Conservation (phyloP, 2,797 vertebrate species). For the Girardinus metallicus region DNA sequence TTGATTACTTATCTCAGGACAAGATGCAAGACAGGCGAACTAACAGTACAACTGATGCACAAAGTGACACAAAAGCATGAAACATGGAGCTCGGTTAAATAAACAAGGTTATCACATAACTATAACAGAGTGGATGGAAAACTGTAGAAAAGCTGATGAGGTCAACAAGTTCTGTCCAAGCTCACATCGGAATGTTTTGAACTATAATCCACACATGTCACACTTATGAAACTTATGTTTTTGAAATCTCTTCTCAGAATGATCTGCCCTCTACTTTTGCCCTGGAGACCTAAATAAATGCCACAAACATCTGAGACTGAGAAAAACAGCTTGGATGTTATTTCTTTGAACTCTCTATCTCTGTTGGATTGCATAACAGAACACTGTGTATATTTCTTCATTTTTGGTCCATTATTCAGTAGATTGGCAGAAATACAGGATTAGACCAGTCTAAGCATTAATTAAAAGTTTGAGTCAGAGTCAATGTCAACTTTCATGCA, state of each 20-base stretch:
- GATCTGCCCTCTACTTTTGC: neutral
- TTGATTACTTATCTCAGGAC: neutral
- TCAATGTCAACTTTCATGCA: neutral
- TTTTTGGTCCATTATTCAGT: neutral
- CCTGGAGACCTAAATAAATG: neutral
- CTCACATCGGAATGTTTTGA: neutral
- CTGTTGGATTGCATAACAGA: neutral
- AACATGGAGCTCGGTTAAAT: neutral
- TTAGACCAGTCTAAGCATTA: neutral
- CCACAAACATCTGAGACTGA: slow-evolving; percentile 2
- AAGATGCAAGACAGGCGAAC: neutral
- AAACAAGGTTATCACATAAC: neutral
- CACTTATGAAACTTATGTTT: slow-evolving; percentile 18
- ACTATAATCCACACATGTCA: neutral
- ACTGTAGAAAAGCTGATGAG: neutral
- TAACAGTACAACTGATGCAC: neutral
- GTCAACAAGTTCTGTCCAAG: slow-evolving; percentile 6
- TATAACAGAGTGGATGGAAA: neutral
- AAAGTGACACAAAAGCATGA: neutral
- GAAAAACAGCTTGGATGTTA: neutral
- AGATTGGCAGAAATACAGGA: neutral
- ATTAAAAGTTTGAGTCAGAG: neutral
- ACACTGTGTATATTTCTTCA: neutral
- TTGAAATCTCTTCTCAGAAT: neutral
- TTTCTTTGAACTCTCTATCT: neutral